phyloP scores from a whole-genome alignment of 2,888 invertebrate genomes.

The Enoplolaimus lenunculus region DNA sequence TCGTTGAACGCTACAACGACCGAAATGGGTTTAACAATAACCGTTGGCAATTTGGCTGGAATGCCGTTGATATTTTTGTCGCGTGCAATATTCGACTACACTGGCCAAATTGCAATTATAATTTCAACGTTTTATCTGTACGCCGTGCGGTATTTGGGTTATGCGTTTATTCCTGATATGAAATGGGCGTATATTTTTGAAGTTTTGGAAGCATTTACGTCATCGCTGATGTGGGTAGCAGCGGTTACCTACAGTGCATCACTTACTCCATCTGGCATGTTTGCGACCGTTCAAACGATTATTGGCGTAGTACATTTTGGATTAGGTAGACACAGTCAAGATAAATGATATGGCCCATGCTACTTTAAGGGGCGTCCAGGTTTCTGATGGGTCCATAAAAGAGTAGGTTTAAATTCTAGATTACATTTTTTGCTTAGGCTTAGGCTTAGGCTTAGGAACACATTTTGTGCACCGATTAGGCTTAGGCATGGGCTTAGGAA shows the following conservation, averaged over 20 bases:
- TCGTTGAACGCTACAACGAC: constrained; percentile 60
- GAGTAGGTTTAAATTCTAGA: too few species aligned
- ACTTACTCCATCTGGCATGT: constrained; percentile 14
- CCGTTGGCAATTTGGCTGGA: constrained; percentile 61
- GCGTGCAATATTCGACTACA: constrained; percentile 56
- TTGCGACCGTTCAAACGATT: constrained; percentile 16
- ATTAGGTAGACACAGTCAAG: too few species aligned
- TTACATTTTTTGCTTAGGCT: too few species aligned
- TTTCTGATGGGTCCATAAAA: too few species aligned
- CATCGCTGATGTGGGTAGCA: constrained; percentile 11
- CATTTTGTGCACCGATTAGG: too few species aligned
- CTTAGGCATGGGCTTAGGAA: too few species aligned
- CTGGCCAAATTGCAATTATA: constrained; percentile 62
- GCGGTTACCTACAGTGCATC: constrained; percentile 10
- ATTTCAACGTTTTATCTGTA: constrained; percentile 64
- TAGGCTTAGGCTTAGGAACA: too few species aligned
- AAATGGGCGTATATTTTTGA: constrained; percentile 39
- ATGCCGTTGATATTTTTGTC: constrained; percentile 61
- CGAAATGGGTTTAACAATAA: constrained; percentile 64
- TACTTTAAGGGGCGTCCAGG: too few species aligned
- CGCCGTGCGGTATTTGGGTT: constrained; percentile 56
- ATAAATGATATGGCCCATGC: too few species aligned
- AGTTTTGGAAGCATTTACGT: constrained; percentile 41
- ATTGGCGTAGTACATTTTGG: constrained; percentile 12
- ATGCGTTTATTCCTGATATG: constrained; percentile 18